These are phyloP conservation scores for Cepaea hortensis DNA, from an alignment of 2,888 invertebrate genomes.

Conservation along the genomic window DNA sequence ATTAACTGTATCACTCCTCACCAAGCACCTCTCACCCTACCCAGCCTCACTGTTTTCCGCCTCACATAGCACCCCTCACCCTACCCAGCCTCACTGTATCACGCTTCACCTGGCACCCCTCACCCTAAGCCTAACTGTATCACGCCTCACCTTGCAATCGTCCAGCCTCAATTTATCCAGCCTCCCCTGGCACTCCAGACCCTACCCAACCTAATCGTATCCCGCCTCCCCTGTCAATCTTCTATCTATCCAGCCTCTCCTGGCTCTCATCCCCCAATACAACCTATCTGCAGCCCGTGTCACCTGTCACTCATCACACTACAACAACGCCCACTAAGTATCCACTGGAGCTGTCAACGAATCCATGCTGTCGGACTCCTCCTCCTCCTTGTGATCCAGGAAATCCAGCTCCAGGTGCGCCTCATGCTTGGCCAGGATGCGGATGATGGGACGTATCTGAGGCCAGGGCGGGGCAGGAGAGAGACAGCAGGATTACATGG, in stretches of 20 bases:
- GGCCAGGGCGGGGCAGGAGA: neutral
- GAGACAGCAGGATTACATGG: neutral
- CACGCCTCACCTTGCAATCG: neutral
- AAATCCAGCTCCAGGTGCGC: neutral
- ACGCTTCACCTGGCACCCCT: neutral
- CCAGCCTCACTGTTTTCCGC: neutral
- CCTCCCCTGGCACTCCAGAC: neutral
- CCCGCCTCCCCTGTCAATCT: conserved; percentile 20
- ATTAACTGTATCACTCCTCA: neutral
- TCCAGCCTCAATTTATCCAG: neutral
- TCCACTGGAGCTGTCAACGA: neutral
- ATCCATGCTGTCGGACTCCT: neutral
- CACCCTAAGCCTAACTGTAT: neutral
- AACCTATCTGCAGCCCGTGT: neutral
- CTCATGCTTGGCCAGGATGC: conserved; percentile 9
- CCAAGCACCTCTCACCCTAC: neutral
- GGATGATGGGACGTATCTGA: neutral
- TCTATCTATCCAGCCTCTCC: neutral
- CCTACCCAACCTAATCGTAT: conserved; percentile 20
- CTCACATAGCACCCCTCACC: conserved; percentile 3
- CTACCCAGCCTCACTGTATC: conserved; percentile 6
- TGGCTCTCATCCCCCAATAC: neutral
- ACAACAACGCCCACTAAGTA: neutral
- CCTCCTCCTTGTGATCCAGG: neutral
- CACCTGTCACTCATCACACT: neutral